These are phyloP conservation scores for Drosophila repleta DNA, from an alignment of 1,140 invertebrate genomes.

Conservation along the genomic window DNA sequence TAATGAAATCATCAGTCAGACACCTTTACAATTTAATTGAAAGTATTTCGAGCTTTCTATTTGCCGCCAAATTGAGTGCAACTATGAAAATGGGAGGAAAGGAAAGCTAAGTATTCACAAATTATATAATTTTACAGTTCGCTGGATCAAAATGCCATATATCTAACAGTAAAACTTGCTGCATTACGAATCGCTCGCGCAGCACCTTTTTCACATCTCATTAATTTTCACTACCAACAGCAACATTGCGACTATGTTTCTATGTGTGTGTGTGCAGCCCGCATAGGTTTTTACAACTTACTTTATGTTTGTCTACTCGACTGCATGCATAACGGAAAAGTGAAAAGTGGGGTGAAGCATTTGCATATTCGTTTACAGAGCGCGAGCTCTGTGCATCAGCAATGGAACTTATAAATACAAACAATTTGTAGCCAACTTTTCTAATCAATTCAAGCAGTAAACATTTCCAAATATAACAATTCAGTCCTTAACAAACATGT, in stretches of 20 bases:
- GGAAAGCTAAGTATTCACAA: constrained; percentile 15
- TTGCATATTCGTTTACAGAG: not conserved
- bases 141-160: constrained; percentile 63
- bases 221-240: constrained; percentile 65
- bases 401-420: not conserved
- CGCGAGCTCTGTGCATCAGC: not conserved
- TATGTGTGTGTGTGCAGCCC: constrained; percentile 19
- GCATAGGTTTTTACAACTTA: constrained; percentile 61
- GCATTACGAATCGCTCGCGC: constrained; percentile 43
- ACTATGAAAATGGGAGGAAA: constrained; percentile 3
- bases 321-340: constrained; percentile 47
- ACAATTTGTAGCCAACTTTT: not conserved
- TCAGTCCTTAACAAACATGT: too few relatives aligned
- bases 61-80: constrained; percentile 11
- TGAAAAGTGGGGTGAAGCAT: constrained; percentile 17
- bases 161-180: constrained; percentile 53
- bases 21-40: too few relatives aligned
- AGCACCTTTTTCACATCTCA: constrained; percentile 74
- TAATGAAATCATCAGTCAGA: too few relatives aligned
- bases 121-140: constrained; percentile 66
- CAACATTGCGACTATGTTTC: not conserved
- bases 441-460: not conserved
- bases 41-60: too few relatives aligned
- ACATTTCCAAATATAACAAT: not conserved
- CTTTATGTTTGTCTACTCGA: constrained; percentile 77